phyloP scores from a whole-genome alignment of 2,113 vertebrate genomes.

The Serilophus lunatus region DNA sequence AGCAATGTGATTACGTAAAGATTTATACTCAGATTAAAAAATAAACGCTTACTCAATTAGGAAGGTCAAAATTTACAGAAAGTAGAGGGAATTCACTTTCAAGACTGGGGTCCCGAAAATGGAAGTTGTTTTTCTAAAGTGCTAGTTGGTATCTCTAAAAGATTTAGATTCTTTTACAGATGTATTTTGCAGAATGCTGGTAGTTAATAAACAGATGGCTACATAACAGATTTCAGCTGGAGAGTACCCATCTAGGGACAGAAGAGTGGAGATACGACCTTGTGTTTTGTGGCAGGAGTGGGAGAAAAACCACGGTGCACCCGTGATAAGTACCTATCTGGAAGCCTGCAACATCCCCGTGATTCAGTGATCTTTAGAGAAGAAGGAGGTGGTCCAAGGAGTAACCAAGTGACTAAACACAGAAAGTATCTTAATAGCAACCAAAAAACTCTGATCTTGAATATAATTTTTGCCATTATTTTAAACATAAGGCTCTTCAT shows the following conservation, averaged over 20 bases:
- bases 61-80: background rate
- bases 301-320: background rate
- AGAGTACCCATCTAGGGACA: background rate
- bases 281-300: background rate
- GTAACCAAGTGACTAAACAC: background rate
- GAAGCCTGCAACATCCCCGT: background rate
- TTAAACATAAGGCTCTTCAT: background rate
- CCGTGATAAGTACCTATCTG: background rate
- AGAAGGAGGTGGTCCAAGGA: background rate
- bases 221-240: background rate
- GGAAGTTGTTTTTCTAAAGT: background rate
- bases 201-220: conserved; percentile 48
- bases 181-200: background rate
- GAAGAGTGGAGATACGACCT: background rate
- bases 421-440: background rate
- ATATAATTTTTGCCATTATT: background rate
- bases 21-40: background rate
- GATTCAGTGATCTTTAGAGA: background rate
- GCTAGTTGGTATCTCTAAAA: background rate
- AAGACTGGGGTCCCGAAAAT: background rate
- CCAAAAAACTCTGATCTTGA: background rate
- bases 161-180: background rate
- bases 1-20: background rate
- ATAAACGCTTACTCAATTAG: background rate
- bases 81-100: background rate